Evolutionary conservation across 2,797 vertebrate species (phyloP), one percentile per base, ranked within the genome.

Genomic region (Lates japonicus): DNA sequence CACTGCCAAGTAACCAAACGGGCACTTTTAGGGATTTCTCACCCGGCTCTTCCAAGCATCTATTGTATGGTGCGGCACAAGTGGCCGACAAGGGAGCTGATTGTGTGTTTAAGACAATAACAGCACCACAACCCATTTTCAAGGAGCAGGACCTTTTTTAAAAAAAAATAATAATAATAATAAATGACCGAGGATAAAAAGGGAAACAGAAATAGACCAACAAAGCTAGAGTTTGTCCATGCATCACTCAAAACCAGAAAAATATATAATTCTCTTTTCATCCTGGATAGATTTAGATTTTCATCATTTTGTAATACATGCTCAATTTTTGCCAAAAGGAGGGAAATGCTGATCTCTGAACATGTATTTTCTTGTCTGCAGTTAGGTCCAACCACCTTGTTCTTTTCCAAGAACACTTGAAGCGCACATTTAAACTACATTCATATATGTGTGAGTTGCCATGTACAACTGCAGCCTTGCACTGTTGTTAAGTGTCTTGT

Each of bases 101-200:
- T 58, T 77, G 78, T 83, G 76, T 57, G 74, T 77, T 69, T 69
- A 79, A 79, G 75, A 80, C 69, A 83, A 76, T 76, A 79, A 77
- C 57, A 58, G 42, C 70, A 73, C 39, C 60, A 63, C 52, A 48
- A 4, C 25, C 46, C n/a, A 42, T 55, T 76, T 76, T 33, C 29
- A 62, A 37, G 68, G 22, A 46, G 37, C 51, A 31, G 25, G 22
- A 37, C 37, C 8, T 13, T 44, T 39, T 49, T 49, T 49, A n/a
- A n/a, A 29, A 29, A 29, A 29, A 29, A 29, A 29, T n/a, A n/a
- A n/a, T n/a, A n/a, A n/a, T n/a, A 29, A 29, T 1, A 29, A 29
- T 29, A 7, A 65, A 52, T 7, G 35, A 54, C 46, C 57, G 62
- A 54, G 42, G 41, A 54, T 10, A 37, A 57, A 29, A 33, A 51